Evolutionary conservation across 2,888 invertebrate genomes (phyloP).

Genomic region (Atherix ibis): DNA sequence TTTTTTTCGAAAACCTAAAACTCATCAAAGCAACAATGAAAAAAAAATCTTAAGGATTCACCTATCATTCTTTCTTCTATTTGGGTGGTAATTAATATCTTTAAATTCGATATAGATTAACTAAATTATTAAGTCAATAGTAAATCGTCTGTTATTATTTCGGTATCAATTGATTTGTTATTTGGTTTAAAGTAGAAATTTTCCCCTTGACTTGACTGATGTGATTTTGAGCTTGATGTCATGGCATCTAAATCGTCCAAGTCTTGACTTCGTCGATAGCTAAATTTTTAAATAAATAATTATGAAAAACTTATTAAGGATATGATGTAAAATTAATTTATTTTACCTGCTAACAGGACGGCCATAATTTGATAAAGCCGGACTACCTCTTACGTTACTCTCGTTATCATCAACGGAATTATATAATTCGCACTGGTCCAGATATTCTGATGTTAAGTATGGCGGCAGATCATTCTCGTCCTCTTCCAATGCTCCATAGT

Average conservation of each 20-base stretch:
- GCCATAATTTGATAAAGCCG: conserved; percentile 30
- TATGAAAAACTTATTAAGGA: no score
- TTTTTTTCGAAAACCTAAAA: no score
- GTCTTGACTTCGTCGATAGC: conserved; percentile 36
- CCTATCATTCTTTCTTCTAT: no score
- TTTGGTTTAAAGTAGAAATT: conserved; percentile 18
- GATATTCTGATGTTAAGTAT: conserved; percentile 58
- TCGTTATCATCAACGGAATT: conserved; percentile 32
- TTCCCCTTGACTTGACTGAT: conserved; percentile 22
- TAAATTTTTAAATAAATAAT: conserved; percentile 16
- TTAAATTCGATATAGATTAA: no score
- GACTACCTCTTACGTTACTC: conserved; percentile 21
- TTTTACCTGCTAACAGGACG: conserved; percentile 37
- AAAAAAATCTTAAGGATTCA: no score
- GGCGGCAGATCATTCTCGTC: conserved; percentile 53
- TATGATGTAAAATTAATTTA: background rate
- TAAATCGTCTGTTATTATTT: conserved; percentile 22
- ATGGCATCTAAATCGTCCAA: conserved; percentile 37
- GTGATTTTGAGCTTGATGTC: conserved; percentile 30
- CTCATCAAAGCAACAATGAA: no score
- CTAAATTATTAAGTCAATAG: conserved; percentile 21
- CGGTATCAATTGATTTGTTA: conserved; percentile 24
- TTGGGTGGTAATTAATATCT: no score
- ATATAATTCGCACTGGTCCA: conserved; percentile 40
- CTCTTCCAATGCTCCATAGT: conserved; percentile 28